Conservation (phyloP, 2,113 vertebrate species). For the Euleptes europaea region DNA sequence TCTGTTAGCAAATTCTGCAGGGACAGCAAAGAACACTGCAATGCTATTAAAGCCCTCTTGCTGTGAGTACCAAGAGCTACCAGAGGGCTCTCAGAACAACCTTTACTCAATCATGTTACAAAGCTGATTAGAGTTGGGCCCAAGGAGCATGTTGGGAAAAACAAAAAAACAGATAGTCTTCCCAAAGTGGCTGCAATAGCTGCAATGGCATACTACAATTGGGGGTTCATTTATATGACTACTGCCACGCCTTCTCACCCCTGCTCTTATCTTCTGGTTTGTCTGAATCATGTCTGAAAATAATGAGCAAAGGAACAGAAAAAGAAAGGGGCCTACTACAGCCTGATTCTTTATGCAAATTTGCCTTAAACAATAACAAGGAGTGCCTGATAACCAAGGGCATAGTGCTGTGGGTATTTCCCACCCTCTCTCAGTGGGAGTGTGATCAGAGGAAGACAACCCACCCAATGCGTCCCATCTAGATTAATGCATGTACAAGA, state of each 20-base stretch:
- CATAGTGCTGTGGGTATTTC: too few species aligned
- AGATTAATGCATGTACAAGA: background rate
- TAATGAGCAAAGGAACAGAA: background rate
- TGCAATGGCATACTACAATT: background rate
- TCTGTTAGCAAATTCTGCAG: background rate
- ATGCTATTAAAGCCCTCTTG: conserved; percentile 4
- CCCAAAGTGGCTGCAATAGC: background rate
- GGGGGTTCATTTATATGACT: background rate
- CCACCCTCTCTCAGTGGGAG: background rate
- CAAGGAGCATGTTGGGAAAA: background rate
- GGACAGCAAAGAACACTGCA: background rate
- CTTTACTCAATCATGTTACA: background rate
- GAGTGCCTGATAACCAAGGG: background rate
- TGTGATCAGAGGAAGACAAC: background rate
- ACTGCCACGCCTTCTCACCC: too few species aligned
- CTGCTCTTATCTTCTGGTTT: background rate
- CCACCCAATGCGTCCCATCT: background rate
- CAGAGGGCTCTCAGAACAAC: background rate
- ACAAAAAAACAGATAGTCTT: background rate
- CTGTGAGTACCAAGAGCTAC: background rate
- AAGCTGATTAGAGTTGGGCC: background rate
- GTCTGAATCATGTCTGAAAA: background rate
- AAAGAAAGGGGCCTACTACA: background rate
- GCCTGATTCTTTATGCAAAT: background rate
- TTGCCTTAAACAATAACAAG: background rate